Evolutionary conservation across 2,797 vertebrate species (phyloP).

Genomic region (Tamandua tetradactyla): DNA sequence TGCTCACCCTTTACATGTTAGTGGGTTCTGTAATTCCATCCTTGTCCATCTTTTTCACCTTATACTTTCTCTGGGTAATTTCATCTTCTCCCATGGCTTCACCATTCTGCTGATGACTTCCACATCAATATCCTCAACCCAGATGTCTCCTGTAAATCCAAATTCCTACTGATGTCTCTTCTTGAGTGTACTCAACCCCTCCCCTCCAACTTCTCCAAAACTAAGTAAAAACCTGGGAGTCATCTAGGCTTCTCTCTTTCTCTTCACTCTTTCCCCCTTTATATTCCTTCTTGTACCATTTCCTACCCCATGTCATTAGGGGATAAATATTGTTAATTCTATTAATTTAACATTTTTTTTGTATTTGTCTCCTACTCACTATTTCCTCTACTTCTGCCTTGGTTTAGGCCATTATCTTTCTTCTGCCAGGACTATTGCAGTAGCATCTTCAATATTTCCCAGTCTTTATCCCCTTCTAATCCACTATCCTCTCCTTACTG

Average conservation of each 20-base stretch:
- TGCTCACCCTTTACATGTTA: not conserved
- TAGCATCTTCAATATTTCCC: not conserved
- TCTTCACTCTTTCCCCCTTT: not conserved
- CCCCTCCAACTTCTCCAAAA: not conserved
- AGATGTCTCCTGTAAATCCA: not conserved
- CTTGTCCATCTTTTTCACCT: not conserved
- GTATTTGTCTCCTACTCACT: not conserved
- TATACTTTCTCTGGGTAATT: not conserved
- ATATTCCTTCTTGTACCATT: not conserved
- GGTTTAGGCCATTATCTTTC: not conserved
- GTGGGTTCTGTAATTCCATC: not conserved
- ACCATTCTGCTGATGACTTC: not conserved
- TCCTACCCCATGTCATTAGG: not conserved
- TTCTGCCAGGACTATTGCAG: not conserved
- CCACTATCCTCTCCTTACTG: not conserved
- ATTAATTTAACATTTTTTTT: not conserved
- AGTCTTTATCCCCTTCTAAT: not conserved
- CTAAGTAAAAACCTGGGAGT: not conserved
- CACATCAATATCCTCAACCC: not conserved
- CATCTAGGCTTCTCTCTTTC: not conserved
- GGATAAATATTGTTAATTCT: not conserved
- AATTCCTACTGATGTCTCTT: not conserved
- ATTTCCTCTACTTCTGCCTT: not conserved
- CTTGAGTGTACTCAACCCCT: not conserved
- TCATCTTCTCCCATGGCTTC: not conserved